phyloP scores from a whole-genome alignment of 2,888 invertebrate species.

The Drosophila stalkeri region DNA sequence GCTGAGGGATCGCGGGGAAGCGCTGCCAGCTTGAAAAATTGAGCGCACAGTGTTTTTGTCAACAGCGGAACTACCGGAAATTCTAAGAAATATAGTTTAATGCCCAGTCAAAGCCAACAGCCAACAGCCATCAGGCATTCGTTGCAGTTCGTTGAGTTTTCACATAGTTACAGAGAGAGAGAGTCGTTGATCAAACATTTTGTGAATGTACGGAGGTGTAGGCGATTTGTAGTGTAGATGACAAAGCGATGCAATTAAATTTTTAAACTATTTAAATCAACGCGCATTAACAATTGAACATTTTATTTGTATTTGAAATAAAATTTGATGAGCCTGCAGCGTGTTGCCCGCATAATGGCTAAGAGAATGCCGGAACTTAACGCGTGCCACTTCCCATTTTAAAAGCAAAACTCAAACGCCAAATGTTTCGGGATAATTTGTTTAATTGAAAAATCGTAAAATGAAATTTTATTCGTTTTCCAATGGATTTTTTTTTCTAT shows the following conservation, averaged over 20 bases:
- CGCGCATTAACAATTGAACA: constrained; percentile 59
- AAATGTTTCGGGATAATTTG: constrained; percentile 69
- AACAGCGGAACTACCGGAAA: constrained; percentile 57
- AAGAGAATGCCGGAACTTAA: constrained; percentile 16
- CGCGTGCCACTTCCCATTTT: constrained; percentile 62
- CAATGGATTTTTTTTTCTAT: constrained; percentile 79
- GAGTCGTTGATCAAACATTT: neutral
- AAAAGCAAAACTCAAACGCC: constrained; percentile 29
- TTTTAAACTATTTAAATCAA: constrained; percentile 77
- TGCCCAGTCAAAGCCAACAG: constrained; percentile 34
- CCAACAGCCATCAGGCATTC: constrained; percentile 57
- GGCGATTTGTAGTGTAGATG: constrained; percentile 61
- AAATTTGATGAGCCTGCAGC: constrained; percentile 54
- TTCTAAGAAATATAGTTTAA: constrained; percentile 70
- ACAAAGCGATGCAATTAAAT: constrained; percentile 62
- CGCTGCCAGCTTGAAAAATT: constrained; percentile 70
- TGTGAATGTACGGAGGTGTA: constrained; percentile 52
- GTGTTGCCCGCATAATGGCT: constrained; percentile 43
- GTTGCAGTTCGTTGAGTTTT: constrained; percentile 75
- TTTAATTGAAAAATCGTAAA: constrained; percentile 82
- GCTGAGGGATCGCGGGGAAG: neutral
- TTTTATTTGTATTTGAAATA: constrained; percentile 48
- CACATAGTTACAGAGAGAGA: constrained; percentile 18
- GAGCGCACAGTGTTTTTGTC: constrained; percentile 79
- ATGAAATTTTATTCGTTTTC: constrained; percentile 49